These are phyloP conservation scores for Acropora yongei DNA, from an alignment of 64 coral and sea anemone species.

Conservation along the genomic window DNA sequence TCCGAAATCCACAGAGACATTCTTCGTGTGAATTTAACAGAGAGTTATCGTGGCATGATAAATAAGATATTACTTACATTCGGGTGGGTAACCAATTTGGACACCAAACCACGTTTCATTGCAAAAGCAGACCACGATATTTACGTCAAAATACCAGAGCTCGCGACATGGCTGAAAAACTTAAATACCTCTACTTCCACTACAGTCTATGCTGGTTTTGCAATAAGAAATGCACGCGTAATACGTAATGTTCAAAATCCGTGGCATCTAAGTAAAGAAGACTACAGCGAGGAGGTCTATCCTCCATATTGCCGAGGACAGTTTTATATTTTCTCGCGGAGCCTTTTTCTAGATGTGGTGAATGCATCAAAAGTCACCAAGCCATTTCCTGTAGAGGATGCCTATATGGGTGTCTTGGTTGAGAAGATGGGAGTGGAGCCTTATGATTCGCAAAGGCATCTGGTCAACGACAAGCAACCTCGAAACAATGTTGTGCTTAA, in stretches of 20 bases:
- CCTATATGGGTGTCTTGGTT: slow-evolving; percentile 28
- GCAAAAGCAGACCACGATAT: slow-evolving; percentile 53
- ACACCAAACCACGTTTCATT: slow-evolving; percentile 17
- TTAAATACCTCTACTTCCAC: neutral
- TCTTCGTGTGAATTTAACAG: slow-evolving; percentile 23
- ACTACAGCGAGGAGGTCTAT: neutral
- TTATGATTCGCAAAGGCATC: neutral
- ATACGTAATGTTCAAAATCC: neutral
- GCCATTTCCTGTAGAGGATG: slow-evolving; percentile 41
- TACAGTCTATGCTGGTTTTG: slow-evolving; percentile 25
- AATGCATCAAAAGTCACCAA: slow-evolving; percentile 9
- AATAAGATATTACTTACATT: slow-evolving; percentile 32
- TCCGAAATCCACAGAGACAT: slow-evolving; percentile 5
- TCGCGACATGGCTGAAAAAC: neutral
- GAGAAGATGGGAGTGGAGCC: neutral
- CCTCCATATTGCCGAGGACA: slow-evolving; percentile 25
- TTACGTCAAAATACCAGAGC: slow-evolving; percentile 29
- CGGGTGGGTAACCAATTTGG: slow-evolving; percentile 22
- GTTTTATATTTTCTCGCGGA: slow-evolving; percentile 45
- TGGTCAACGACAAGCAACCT: neutral
- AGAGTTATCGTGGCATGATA: slow-evolving; percentile 14
- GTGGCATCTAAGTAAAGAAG: slow-evolving; percentile 24
- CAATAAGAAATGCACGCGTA: neutral
- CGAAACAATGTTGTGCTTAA: neutral
- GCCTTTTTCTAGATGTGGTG: slow-evolving; percentile 10